Base-by-base conservation (phyloP, 2,888 invertebrate species). In the Chouioia cunea region DNA sequence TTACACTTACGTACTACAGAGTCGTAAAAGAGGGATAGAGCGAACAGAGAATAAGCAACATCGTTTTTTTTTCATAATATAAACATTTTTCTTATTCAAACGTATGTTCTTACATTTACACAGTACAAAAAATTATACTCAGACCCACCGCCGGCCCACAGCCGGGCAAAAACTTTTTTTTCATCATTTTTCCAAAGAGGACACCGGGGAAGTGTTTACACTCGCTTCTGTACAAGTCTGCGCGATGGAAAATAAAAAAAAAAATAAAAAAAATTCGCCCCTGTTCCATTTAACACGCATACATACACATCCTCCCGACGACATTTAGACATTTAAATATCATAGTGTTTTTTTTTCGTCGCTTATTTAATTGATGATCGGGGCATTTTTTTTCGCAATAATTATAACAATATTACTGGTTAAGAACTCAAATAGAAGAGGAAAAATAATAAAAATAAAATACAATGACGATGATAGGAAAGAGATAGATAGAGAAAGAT, bases 91-190 rank as follows among this genome's bases (percentile, higher is more conserved):
- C 87, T 88, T 89, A 89, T 89, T 89, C 87, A 89, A 89, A 89
- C 88, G 91, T 91, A 91, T 90, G 90, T 90, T 91, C 91, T 90
- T 92, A 92, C 91, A 92, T 91, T 91, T 92, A 92, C 92, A 92
- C 92, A 92, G 92, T 92, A 92, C 92, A 92, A 92, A 92, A 91
- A 91, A 91, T 91, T 90, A 89, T 88, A 87, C 88, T 87, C 87
- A 85, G 79, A 83, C 78, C 82, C 81, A 81, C 82, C 81, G 70
- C 79, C 80, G 79, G 77, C 79, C 78, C 77, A 76, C 79, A 79
- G 76, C 77, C 20, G 22, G 78, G 23, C 50, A 66, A 65, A 53
- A 36, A 36, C 23, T 63, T 58, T 12, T 59, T 66, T 22, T 59
- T 65, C 48, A 46, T 46, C 44, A 59, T 54, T 16, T 70, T 53